These are phyloP conservation scores for Thelaira solivaga DNA, from an alignment of 2,888 invertebrate species.

Conservation along the genomic window DNA sequence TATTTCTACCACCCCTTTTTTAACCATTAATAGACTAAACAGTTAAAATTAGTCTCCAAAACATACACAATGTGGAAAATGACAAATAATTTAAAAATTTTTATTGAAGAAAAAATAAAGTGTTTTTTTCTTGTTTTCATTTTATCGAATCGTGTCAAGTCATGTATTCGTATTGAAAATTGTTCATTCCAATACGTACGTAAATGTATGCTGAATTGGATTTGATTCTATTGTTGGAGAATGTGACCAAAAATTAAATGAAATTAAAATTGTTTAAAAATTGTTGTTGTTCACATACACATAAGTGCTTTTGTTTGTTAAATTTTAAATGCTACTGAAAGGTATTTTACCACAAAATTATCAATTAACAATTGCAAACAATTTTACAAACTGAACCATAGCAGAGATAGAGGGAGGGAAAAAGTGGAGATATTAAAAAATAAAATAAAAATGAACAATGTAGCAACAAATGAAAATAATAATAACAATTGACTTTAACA, in stretches of 20 bases:
- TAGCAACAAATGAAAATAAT: slow-evolving; percentile 29
- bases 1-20: too few relatives aligned
- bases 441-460: not conserved
- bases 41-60: not conserved
- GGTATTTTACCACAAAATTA: slow-evolving; percentile 22
- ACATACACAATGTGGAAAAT: not conserved
- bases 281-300: not conserved
- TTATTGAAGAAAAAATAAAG: not conserved
- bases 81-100: slow-evolving; percentile 4
- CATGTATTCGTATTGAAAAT: not conserved
- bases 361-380: too few relatives aligned
- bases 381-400: too few relatives aligned
- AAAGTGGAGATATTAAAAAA: too few relatives aligned
- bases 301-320: not conserved
- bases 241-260: slow-evolving; percentile 14
- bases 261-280: not conserved
- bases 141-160: not conserved
- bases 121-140: too few relatives aligned
- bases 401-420: too few relatives aligned
- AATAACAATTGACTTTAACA: slow-evolving; percentile 33
- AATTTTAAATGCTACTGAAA: not conserved
- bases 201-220: not conserved
- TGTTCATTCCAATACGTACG: not conserved
- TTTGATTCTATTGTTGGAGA: slow-evolving; percentile 5
- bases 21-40: too few relatives aligned